Evolutionary conservation across 2,113 vertebrate genomes (phyloP), one percentile per base, ranked within the genome.

Genomic region (Labrus mixtus): DNA sequence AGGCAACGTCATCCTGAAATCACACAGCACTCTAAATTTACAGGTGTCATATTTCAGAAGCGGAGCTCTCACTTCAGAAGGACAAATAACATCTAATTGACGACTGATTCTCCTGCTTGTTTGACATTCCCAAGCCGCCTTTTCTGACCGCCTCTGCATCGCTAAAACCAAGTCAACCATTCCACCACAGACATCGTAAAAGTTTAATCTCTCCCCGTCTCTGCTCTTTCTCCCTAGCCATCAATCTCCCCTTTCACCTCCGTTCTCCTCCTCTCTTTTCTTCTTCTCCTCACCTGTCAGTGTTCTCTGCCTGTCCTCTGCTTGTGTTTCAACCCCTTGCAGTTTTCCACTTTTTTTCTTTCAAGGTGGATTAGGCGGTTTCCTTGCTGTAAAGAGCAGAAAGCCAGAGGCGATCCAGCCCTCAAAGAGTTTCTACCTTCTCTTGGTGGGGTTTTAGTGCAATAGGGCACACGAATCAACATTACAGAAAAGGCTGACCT

Each of bases 121-220:
- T 56, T 62, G 60, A 61, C 60, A 25, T 67, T 75, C 43, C 62
- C 62, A 15, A 16, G 67, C 43, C 22, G 54, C 45, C 22, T 68
- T 50, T 67, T 6, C 48, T 5, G 6, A 15, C 53, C 33, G 53
- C 36, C 10, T 16, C 23, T 43, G 65, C 65, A 56, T 77, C 48
- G 8, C 68, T 66, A 63, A 78, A 55, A 51, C 60, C 72, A 54
- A 71, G 76, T 68, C 70, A 72, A 68, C 73, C 76, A 25, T 41
- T 59, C 53, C 63, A 45, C 71, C 63, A 43, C 72, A 65, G 75
- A 68, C 72, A 50, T 58, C 39, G 55, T 61, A 64, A 68, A 76
- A 73, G 23, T 73, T 73, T 73, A 50, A 76, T 79, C 58, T 69
- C 51, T 63, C 19, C 3, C 41, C 4, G 60, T 68, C 65, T 58